Percentiles rank a stretch among this genome's conserved stretches.
phyloP scores from a whole-genome alignment of 2,888 invertebrate genomes.

The Cyclophora albipunctata region DNA sequence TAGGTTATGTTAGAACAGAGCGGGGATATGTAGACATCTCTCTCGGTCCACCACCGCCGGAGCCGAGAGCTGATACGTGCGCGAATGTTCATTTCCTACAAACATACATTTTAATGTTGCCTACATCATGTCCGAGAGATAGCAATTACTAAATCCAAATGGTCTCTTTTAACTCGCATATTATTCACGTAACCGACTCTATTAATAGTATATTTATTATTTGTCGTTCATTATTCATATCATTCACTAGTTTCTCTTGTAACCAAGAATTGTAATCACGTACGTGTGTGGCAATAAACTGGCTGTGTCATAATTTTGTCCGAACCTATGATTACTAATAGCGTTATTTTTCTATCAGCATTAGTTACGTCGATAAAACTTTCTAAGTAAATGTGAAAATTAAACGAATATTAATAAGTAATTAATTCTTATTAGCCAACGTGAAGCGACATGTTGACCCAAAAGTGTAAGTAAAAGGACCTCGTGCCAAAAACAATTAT shows the following conservation, averaged over 20 bases:
- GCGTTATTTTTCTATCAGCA: too few relatives aligned
- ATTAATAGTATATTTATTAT: too few relatives aligned
- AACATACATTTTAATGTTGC: slow-evolving; percentile 14
- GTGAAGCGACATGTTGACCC: slow-evolving; percentile 8
- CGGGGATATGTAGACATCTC: slow-evolving; percentile 30
- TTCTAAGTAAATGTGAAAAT: not conserved
- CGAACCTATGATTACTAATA: slow-evolving; percentile 1
- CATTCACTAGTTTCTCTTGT: slow-evolving; percentile 40
- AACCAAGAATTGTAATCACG: slow-evolving; percentile 33
- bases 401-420: not conserved
- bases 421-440: slow-evolving; percentile 4
- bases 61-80: slow-evolving; percentile 17
- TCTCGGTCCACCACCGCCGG: slow-evolving; percentile 37
- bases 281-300: slow-evolving; percentile 18
- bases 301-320: slow-evolving; percentile 7
- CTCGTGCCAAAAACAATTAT: slow-evolving; percentile 13
- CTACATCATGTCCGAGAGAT: slow-evolving; percentile 1
- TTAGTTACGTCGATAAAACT: too few relatives aligned
- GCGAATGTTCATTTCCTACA: slow-evolving; percentile 19
- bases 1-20: slow-evolving; percentile 46
- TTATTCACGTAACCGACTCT: too few relatives aligned
- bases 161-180: too few relatives aligned
- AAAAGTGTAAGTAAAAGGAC: slow-evolving; percentile 6
- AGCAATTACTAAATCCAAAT: slow-evolving; percentile 2
- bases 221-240: slow-evolving; percentile 1